Evolutionary conservation across 2,113 vertebrate species (phyloP), one percentile per base, ranked within the genome.

Genomic region (Pseudorectes ferrugineus): DNA sequence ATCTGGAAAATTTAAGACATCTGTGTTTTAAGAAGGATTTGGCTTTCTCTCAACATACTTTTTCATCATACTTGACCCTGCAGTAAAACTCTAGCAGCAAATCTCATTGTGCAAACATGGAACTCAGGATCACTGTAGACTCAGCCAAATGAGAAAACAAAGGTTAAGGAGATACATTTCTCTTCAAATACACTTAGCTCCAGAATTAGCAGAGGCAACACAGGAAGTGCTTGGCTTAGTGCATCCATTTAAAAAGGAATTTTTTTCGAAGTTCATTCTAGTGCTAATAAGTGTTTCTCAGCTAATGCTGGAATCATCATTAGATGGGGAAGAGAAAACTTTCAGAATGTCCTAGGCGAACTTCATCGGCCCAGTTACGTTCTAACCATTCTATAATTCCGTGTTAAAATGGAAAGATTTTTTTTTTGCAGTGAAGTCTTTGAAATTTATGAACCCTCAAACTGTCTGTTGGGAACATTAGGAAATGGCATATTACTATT

Each of bases 11-110:
- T 55, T 77, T 71, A 78, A 78, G 79, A 84, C 80, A 91, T 84
- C 68, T 81, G 76, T 74, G 83, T 93, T 95, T 95, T 84, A 87
- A 93, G 73, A 87, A 78, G 61, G 29, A 59, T 86, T 92, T 96
- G 80, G 91, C 83, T 95, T 86, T 92, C 55, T 65, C 28, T 93
- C 76, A 81, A 51, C 25, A 28, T 91, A 63, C n/a, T 75, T 91
- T 63, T 74, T 55, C 61, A 95, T 81, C 55, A 43, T 51, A 68
- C 36, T 92, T 91, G 86, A 93, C 83, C 83, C 65, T 54, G 48
- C 65, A 67, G 48, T 93, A 92, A 75, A 93, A 75, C 57, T 85
- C 33, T 63, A 91, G 57, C 48, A 93, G 65, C 43, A 86, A 86
- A 78, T 73, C 46, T 78, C 65, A 52, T 91, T 93, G 89, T 92